Percentiles rank a stretch among this genome's conserved stretches.
Conservation (phyloP, 2,113 vertebrate genomes). For the Prinia subflava region DNA sequence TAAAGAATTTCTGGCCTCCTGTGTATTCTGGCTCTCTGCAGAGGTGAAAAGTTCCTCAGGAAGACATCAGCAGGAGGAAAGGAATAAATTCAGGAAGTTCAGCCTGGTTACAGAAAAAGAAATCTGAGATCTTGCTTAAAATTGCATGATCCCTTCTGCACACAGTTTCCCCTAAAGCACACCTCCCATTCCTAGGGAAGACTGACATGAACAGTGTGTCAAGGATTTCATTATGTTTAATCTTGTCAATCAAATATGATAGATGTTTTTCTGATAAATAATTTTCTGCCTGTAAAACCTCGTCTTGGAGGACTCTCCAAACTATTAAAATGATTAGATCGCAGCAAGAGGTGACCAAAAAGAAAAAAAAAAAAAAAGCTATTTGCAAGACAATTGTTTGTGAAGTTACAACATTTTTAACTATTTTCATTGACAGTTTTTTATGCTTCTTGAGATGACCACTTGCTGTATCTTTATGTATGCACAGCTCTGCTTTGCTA, state of each 20-base stretch:
- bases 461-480: background rate
- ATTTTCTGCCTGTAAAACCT: background rate
- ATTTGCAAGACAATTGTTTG: background rate
- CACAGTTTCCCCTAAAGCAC: background rate
- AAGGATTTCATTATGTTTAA: background rate
- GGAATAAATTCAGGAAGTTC: background rate
- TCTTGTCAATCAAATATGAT: background rate
- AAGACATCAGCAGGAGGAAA: background rate
- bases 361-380: background rate
- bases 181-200: background rate
- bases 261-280: background rate
- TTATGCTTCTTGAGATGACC: background rate
- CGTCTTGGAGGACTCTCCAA: background rate
- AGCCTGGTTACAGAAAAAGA: background rate
- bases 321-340: background rate
- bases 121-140: background rate
- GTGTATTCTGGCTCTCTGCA: background rate
- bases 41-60: background rate
- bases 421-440: background rate
- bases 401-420: background rate
- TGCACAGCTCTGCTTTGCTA: background rate
- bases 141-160: background rate
- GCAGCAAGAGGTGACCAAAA: background rate
- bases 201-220: background rate
- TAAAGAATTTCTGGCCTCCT: background rate